These are phyloP conservation scores for Ceratina japonica DNA, from an alignment of 1,140 invertebrate genomes.

Conservation along the genomic window DNA sequence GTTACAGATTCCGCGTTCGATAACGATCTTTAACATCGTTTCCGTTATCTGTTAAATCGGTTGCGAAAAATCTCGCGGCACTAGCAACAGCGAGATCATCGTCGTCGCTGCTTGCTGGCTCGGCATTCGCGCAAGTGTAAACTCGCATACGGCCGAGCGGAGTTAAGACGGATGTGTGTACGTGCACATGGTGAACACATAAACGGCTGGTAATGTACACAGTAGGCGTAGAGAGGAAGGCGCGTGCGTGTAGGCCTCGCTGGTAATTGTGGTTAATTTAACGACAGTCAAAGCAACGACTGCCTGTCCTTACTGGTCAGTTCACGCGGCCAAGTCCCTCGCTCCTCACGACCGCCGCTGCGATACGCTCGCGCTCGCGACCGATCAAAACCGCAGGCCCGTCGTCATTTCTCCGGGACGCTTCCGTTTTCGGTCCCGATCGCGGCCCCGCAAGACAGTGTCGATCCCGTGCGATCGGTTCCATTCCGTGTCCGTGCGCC, in stretches of 20 bases:
- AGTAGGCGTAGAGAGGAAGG: constrained; percentile 41
- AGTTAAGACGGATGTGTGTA: constrained; percentile 40
- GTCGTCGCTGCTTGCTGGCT: too few species aligned
- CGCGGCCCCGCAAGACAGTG: neutral
- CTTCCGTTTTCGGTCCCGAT: neutral
- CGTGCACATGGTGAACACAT: neutral
- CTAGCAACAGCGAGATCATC: neutral
- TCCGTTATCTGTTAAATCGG: neutral
- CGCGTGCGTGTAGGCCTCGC: constrained; percentile 55
- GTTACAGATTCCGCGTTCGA: neutral
- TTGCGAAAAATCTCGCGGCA: neutral
- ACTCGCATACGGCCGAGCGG: neutral
- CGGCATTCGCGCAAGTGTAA: constrained; percentile 17
- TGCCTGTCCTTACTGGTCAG: constrained; percentile 62
- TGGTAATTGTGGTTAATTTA: constrained; percentile 76
- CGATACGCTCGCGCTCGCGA: neutral
- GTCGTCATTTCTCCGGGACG: too few species aligned
- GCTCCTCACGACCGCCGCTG: constrained; percentile 28
- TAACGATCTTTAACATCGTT: neutral
- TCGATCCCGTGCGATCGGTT: neutral
- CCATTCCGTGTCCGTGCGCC: neutral
- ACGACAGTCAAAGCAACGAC: constrained; percentile 67
- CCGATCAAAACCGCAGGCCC: constrained; percentile 5
- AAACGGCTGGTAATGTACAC: constrained; percentile 25
- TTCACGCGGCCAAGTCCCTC: constrained; percentile 56